Evolutionary conservation across 2,888 invertebrate genomes (phyloP).

Genomic region (Spodoptera littoralis): DNA sequence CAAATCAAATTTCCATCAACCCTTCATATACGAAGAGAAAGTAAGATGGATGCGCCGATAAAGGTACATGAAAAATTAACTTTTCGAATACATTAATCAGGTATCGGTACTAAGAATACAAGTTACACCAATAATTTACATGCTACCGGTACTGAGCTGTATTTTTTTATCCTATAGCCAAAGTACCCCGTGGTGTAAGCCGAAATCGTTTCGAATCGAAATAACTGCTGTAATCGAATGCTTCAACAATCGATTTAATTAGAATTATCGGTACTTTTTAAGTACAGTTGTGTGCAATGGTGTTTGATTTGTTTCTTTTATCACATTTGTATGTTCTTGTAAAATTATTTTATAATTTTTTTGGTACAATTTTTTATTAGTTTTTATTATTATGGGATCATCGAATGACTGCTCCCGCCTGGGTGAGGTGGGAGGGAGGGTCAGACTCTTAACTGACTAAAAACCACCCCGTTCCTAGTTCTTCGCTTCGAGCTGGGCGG

Average conservation of each 20-base stretch:
- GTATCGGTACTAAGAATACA: conserved; percentile 60
- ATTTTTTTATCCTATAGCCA: conserved; percentile 57
- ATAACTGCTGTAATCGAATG: conserved; percentile 79
- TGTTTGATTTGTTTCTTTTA: conserved; percentile 1
- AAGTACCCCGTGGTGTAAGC: conserved; percentile 73
- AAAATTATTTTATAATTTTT: no score
- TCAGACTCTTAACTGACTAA: no score
- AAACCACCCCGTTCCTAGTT: no score
- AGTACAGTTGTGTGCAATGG: conserved; percentile 60
- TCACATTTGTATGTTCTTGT: no score
- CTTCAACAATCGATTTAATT: conserved; percentile 86
- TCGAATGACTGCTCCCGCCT: no score
- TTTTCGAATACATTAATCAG: conserved; percentile 56
- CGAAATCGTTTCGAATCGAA: conserved; percentile 77
- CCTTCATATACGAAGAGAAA: conserved; percentile 40
- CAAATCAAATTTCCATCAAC: conserved; percentile 18
- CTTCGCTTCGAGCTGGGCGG: no score
- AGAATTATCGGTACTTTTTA: conserved; percentile 81
- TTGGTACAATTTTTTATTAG: no score
- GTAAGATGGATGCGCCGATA: conserved; percentile 50
- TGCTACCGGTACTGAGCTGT: conserved; percentile 74
- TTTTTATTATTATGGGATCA: no score
- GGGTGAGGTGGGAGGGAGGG: no score
- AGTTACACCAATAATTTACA: conserved; percentile 62
- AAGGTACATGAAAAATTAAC: conserved; percentile 55